phyloP scores from a whole-genome alignment of 2,888 invertebrate species.

The Tipula vernalis region DNA sequence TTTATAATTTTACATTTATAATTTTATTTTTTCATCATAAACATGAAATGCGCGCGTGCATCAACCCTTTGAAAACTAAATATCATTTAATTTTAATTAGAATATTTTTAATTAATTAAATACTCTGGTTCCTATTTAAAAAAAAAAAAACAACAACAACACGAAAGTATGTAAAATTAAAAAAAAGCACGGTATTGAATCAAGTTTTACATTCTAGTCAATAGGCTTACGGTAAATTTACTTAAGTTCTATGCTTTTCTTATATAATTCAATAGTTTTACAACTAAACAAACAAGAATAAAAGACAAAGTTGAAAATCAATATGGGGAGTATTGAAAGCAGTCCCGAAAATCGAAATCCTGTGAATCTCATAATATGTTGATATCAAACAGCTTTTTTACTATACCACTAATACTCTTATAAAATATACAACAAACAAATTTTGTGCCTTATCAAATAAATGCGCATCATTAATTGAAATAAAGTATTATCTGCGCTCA shows the following conservation, averaged over 20 bases:
- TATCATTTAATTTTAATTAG: neutral
- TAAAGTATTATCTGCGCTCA: neutral
- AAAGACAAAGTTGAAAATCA: neutral
- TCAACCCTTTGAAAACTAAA: neutral
- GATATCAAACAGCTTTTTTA: neutral
- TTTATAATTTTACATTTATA: neutral
- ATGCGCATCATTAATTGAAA: neutral
- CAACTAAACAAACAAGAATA: neutral
- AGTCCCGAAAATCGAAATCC: neutral
- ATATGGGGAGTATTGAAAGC: neutral
- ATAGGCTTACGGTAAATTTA: neutral
- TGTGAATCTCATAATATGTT: neutral
- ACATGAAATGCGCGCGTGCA: neutral
- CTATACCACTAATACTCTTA: neutral
- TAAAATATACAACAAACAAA: neutral
- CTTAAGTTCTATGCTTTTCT: neutral
- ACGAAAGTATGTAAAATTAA: neutral
- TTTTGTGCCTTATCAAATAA: neutral
- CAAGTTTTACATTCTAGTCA: neutral
- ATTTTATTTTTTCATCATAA: neutral
- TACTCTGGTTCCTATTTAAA: constrained; percentile 4
- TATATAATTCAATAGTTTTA: neutral
- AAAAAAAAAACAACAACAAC: neutral
- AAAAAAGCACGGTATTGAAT: neutral
- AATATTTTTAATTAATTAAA: neutral